Conservation (phyloP, 30 jellyfish, hydroid and myxozoan species). For the Aurelia aurita complex sp. Pacific region DNA sequence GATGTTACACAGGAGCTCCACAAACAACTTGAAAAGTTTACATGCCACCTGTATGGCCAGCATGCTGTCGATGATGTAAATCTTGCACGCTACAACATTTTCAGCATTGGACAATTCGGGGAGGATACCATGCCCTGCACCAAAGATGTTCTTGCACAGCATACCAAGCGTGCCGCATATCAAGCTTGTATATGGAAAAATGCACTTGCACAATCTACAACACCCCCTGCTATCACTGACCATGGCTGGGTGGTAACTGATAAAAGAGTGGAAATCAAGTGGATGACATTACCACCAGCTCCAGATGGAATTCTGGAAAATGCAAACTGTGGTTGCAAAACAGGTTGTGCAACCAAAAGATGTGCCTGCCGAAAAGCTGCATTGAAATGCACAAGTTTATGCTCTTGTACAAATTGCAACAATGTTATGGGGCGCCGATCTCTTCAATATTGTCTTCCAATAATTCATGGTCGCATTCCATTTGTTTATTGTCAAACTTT, state of each 20-base stretch:
- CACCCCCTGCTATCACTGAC: not conserved
- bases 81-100: conserved; percentile 17
- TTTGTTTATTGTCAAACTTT: too few relatives aligned
- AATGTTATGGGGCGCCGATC: too few relatives aligned
- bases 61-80: conserved; percentile 3
- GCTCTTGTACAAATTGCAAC: conserved; percentile 9
- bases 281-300: conserved; percentile 36
- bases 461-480: too few relatives aligned
- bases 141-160: conserved; percentile 4
- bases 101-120: conserved; percentile 23
- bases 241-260: conserved; percentile 32
- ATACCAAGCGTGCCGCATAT: conserved; percentile 4
- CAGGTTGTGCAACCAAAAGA: conserved; percentile 34
- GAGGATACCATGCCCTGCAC: conserved; percentile 36
- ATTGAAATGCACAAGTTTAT: conserved; percentile 31
- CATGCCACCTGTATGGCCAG: conserved; percentile 32
- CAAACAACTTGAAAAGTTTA: conserved; percentile 6
- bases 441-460: too few relatives aligned
- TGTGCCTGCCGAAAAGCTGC: conserved; percentile 32
- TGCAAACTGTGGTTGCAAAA: conserved; percentile 45
- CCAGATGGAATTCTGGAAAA: conserved; percentile 19
- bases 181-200: conserved; percentile 34
- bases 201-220: not conserved
- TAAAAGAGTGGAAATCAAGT: not conserved
- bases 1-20: conserved; percentile 9